phyloP scores from a whole-genome alignment of 92 coral and sea anemone species.

The Epizoanthus ramosus region DNA sequence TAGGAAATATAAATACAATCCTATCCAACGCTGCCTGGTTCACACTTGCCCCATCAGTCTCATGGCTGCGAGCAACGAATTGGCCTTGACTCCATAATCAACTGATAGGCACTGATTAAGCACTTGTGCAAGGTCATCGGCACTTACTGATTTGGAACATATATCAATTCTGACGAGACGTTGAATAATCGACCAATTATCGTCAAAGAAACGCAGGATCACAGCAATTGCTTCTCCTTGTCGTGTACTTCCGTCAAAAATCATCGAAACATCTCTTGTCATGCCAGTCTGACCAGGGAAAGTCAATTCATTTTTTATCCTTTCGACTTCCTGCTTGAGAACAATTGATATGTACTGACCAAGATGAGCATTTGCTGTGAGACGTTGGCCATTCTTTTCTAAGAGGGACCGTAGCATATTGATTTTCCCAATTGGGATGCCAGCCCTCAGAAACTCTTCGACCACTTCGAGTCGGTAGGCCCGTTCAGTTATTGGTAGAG shows the following conservation, averaged over 20 bases:
- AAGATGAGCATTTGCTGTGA: conserved; percentile 41
- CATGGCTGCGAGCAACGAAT: conserved; percentile 64
- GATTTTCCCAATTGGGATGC: conserved; percentile 47
- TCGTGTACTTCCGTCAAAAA: conserved; percentile 63
- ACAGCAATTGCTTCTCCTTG: conserved; percentile 64
- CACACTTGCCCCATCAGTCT: conserved; percentile 70
- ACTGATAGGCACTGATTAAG: conserved; percentile 55
- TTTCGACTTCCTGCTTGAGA: conserved; percentile 45
- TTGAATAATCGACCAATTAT: conserved; percentile 55
- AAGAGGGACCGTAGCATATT: conserved; percentile 51
- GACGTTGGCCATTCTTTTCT: conserved; percentile 47
- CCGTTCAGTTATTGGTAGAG: conserved; percentile 32
- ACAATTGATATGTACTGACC: conserved; percentile 45
- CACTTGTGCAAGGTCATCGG: conserved; percentile 55
- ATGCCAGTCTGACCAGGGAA: conserved; percentile 12
- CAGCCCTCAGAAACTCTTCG: conserved; percentile 24
- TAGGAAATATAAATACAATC: conserved; percentile 50
- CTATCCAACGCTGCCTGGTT: conserved; percentile 60
- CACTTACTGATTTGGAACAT: conserved; percentile 54
- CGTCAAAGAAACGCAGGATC: conserved; percentile 54
- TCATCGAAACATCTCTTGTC: conserved; percentile 47
- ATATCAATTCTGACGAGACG: conserved; percentile 59
- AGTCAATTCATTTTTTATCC: conserved; percentile 11
- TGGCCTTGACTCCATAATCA: conserved; percentile 52
- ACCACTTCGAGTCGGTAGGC: conserved; percentile 32